Conservation (phyloP, 64 coral and sea anemone genomes). For the Pachyseris speciosa region DNA sequence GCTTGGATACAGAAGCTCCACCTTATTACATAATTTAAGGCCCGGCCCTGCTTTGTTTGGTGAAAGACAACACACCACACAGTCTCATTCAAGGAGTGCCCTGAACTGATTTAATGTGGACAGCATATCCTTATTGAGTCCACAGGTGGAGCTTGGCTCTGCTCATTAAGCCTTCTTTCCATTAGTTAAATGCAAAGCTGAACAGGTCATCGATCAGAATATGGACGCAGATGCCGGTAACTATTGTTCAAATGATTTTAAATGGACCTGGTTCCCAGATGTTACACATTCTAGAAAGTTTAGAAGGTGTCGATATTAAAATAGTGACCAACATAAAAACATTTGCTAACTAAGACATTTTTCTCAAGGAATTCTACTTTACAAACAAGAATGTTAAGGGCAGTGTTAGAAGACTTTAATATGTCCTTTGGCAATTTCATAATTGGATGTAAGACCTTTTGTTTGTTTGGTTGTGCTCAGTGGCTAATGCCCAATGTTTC, state of each 20-base stretch:
- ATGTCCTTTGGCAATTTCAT: slow-evolving; percentile 62
- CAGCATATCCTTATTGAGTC: slow-evolving; percentile 7
- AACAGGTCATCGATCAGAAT: slow-evolving; percentile 54
- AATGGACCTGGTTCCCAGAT: slow-evolving; percentile 36
- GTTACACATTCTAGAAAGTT: slow-evolving; percentile 2
- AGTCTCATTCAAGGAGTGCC: slow-evolving; percentile 7
- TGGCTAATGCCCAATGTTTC: no score
- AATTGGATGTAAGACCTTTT: no score
- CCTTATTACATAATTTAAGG: no score
- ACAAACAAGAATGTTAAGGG: slow-evolving; percentile 16
- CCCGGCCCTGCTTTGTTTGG: no score
- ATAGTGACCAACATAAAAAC: slow-evolving; percentile 19
- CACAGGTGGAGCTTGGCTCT: slow-evolving; percentile 18
- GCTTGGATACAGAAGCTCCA: no score
- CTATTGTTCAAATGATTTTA: slow-evolving; percentile 20
- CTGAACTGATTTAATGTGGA: not conserved
- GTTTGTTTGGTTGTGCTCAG: no score
- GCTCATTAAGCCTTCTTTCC: not conserved
- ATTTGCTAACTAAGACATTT: not conserved
- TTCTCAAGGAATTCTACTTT: no score
- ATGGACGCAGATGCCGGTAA: slow-evolving; percentile 46
- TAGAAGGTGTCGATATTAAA: slow-evolving; percentile 23
- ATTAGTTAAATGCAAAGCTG: slow-evolving; percentile 11
- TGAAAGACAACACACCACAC: no score
- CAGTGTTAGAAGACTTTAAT: slow-evolving; percentile 16